phyloP scores from a whole-genome alignment of 2,888 invertebrate species.

The Steinernema carpocapsae region DNA sequence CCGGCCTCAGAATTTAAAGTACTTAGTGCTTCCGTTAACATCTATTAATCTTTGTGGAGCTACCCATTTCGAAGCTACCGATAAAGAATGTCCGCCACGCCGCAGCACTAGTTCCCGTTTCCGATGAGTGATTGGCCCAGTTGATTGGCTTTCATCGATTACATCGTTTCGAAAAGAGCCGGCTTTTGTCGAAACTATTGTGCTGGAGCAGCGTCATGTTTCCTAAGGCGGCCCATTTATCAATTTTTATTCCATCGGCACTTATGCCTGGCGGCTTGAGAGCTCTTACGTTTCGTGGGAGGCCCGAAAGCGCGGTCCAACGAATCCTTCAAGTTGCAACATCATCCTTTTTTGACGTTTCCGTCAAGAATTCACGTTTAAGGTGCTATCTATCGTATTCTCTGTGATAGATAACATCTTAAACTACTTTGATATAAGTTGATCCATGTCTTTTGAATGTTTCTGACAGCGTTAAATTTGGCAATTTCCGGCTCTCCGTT shows the following conservation, averaged over 20 bases:
- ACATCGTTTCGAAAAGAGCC: slow-evolving; percentile 1
- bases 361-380: not conserved
- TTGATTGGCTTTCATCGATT: slow-evolving; percentile 33
- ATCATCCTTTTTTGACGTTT: too few species aligned
- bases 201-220: slow-evolving; percentile 12
- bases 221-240: slow-evolving; percentile 6
- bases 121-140: slow-evolving; percentile 34
- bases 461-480: too few species aligned
- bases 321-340: too few species aligned
- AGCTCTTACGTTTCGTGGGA: too few species aligned
- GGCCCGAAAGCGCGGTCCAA: too few species aligned
- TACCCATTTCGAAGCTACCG: slow-evolving; percentile 24
- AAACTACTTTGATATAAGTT: too few species aligned
- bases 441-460: too few species aligned
- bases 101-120: slow-evolving; percentile 32
- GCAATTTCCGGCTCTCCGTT: too few species aligned
- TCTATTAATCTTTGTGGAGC: slow-evolving; percentile 30
- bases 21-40: slow-evolving; percentile 14
- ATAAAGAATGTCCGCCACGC: slow-evolving; percentile 31
- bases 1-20: slow-evolving; percentile 3
- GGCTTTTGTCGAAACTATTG: slow-evolving; percentile 32
- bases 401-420: too few species aligned
- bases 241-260: not conserved
- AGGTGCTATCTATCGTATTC: too few species aligned
- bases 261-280: too few species aligned